Base-by-base conservation (phyloP, 2,797 vertebrate species). In the Synanceia verrucosa region DNA sequence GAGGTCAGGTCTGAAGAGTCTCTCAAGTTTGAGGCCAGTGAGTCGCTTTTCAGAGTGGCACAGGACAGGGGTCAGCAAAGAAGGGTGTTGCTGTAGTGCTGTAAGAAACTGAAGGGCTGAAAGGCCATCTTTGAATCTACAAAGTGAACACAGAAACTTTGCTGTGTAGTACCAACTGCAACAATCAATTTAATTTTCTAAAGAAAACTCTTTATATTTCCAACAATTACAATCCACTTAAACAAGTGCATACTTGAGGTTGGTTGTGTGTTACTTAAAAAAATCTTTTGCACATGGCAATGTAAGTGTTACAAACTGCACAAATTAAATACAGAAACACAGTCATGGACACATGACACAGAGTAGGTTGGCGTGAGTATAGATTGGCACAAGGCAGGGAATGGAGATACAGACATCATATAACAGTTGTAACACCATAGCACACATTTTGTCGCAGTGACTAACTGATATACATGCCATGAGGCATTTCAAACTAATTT, bases 71-170 rank as follows among this genome's bases (percentile, higher is more conserved):
- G 34, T 0, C 75, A 78, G 23, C 75, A 78, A 67, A 62, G 57
- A 1, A 19, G 50, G 56, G 39, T 79, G 76, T 69, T 55, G 76
- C 21, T 63, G 18, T 29, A 46, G 43, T 66, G 68, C 68, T 56
- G 14, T 34, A 0, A 71, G 0, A 44, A 66, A 71, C 31, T 71
- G 24, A 21, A 77, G 48, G 9, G 51, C 41, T 67, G 69, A 60
- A 61, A 71, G 48, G 46, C 69, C 63, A 31, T 67, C 51, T 67
- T 52, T 78, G 10, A 78, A 72, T 65, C 69, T 73, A 21, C 1
- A 68, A 5, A 52, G 24, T 44, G 18, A 57, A 67, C 12, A 78
- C 18, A 48, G 50, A 62, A n/a, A 43, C 1, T n/a, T 9, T 39
- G 11, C 14, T 57, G 37, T 55, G 50, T 47, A 61, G 29, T 55